A percentile compares a stretch with the other conserved stretches of the same genome.
Conservation (phyloP, 2,888 invertebrate genomes). For the Melieria picta region DNA sequence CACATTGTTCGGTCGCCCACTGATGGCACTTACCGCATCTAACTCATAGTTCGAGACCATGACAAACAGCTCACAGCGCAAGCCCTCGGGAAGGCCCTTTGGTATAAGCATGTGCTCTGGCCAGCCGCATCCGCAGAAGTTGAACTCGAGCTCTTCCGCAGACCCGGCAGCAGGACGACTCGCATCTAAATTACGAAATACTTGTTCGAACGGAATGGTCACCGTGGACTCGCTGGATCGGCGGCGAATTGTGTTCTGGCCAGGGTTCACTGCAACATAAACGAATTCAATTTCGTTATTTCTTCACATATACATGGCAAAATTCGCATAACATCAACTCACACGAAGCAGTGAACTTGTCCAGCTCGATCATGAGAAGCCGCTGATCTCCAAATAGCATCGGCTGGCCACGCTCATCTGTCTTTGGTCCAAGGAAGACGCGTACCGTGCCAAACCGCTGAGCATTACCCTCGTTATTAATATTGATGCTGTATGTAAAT, state of each 20-base stretch:
- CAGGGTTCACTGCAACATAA: constrained; percentile 70
- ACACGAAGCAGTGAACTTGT: constrained; percentile 73
- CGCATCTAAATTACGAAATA: constrained; percentile 77
- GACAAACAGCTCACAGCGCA: constrained; percentile 75
- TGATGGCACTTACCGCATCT: constrained; percentile 66
- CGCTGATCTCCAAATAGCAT: constrained; percentile 73
- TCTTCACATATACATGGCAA: not conserved
- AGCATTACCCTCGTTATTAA: constrained; percentile 70
- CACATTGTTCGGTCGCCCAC: not conserved
- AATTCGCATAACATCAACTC: constrained; percentile 56
- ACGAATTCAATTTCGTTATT: not conserved
- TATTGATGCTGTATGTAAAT: constrained; percentile 75
- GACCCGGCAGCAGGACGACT: constrained; percentile 71
- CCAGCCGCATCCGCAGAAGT: constrained; percentile 92
- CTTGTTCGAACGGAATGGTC: constrained; percentile 84
- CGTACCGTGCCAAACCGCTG: constrained; percentile 72
- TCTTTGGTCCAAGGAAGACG: constrained; percentile 74
- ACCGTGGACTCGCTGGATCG: constrained; percentile 78
- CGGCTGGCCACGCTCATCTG: constrained; percentile 73
- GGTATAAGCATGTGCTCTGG: constrained; percentile 84
- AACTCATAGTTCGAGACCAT: constrained; percentile 81
- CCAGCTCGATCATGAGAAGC: constrained; percentile 74
- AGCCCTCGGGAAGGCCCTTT: constrained; percentile 75
- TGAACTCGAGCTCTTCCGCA: constrained; percentile 70
- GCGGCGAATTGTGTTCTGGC: constrained; percentile 74